phyloP scores from a whole-genome alignment of 2,113 vertebrate genomes.

The Oceanites oceanicus region DNA sequence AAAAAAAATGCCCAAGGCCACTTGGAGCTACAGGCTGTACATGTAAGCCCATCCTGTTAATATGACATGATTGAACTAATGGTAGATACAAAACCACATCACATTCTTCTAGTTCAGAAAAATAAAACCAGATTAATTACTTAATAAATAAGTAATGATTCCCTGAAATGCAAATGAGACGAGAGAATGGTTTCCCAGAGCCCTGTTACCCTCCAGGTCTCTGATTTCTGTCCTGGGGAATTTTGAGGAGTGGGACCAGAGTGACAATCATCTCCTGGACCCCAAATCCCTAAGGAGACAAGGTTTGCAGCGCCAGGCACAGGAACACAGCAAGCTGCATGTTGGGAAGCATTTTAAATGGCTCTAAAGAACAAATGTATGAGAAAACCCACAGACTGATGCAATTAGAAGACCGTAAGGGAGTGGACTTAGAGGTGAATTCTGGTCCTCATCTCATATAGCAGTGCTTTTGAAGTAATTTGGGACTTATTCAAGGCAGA shows the following conservation, averaged over 20 bases:
- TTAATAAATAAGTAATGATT: neutral
- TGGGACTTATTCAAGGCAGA: neutral
- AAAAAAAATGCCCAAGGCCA: neutral
- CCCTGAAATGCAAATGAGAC: neutral
- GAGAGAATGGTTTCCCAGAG: neutral
- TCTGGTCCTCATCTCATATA: neutral
- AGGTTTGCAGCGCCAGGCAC: neutral
- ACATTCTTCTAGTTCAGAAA: neutral
- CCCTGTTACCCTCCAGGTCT: neutral
- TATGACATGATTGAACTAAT: slow-evolving; percentile 15
- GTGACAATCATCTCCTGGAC: neutral
- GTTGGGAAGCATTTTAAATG: neutral
- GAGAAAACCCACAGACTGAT: neutral
- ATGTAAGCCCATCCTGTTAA: neutral
- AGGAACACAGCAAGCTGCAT: neutral
- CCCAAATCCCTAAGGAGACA: neutral
- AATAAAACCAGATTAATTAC: slow-evolving; percentile 13
- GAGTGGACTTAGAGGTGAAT: neutral
- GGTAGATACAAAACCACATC: neutral
- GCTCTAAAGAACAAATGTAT: neutral
- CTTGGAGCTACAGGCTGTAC: neutral
- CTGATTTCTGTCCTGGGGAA: neutral
- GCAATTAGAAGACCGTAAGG: neutral
- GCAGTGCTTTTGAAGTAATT: neutral
- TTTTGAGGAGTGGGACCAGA: neutral